Base-by-base conservation (phyloP, 92 coral and sea anemone genomes). In the Metridium senile region DNA sequence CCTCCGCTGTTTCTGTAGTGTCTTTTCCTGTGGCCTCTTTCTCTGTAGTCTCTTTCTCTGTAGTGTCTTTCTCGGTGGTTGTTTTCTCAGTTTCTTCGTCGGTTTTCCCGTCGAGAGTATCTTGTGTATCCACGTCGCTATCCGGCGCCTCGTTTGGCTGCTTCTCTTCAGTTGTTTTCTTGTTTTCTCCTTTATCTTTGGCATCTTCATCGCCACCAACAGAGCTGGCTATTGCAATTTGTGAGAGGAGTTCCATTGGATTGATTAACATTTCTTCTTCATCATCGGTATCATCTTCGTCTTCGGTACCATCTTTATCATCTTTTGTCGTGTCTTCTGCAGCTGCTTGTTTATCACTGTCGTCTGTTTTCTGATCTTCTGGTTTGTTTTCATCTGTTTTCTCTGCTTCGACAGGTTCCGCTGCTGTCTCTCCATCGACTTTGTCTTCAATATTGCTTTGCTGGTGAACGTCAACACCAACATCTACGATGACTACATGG, bases 381-480 rank as follows among this genome's bases (percentile, higher is more conserved):
- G 59, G 3, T 13, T 13, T 54, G 59, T 54, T 54, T 21, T 71
- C 46, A 17, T 47, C 75, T 26, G 46, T 26, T 27, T 20, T n/a
- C 30, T 51, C 18, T 25, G 3, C 72, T 10, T 21, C 57, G 25
- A 43, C 46, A 33, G 26, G n/a, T 70, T n/a, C n/a, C n/a, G n/a
- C n/a, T 70, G 30, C 25, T 26, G 45, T 25, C 25, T 30, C 9
- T 47, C 57, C 57, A 26, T 70, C 56, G 2, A 19, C 11, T 2
- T n/a, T n/a, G 16, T n/a, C n/a, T n/a, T 46, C 63, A 26, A 10
- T 19, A 11, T 26, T 11, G 0, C 23, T 22, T 72, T 56, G 46
- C 61, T 54, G 64, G 51, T 72, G 66, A 18, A 72, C 64, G 13
- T 71, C 65, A 71, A 71, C 64, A 39, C 17, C 32, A 16, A 71